phyloP scores from a whole-genome alignment of 2,888 invertebrate species.

The Prosapia bicincta region DNA sequence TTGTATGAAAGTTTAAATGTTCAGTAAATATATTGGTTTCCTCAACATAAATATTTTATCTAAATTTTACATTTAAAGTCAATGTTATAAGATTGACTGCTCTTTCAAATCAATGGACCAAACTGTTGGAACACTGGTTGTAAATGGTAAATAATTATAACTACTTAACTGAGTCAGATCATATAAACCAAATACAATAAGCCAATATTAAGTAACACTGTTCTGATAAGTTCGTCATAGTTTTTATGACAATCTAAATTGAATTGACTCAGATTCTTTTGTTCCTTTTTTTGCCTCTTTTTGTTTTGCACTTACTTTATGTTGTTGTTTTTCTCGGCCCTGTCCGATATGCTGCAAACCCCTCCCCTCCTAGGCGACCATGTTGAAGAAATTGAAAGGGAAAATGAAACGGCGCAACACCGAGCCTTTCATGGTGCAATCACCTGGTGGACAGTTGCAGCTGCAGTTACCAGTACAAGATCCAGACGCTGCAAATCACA shows the following conservation, averaged over 20 bases:
- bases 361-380: conserved; percentile 83
- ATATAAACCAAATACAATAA: background rate
- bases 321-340: conserved; percentile 38
- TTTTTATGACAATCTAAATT: background rate
- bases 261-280: conserved; percentile 17
- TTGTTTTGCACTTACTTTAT: conserved; percentile 28
- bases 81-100: too few species aligned
- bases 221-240: background rate
- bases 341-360: conserved; percentile 35
- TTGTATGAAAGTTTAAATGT: too few species aligned
- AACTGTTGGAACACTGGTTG: conserved; percentile 15
- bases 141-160: background rate
- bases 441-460: conserved; percentile 29
- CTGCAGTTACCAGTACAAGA: conserved; percentile 28
- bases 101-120: too few species aligned
- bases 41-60: too few species aligned
- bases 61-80: too few species aligned
- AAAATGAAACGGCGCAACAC: conserved; percentile 97
- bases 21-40: too few species aligned
- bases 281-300: conserved; percentile 31
- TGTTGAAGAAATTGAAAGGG: conserved; percentile 97
- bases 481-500: conserved; percentile 33
- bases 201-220: background rate
- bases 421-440: conserved; percentile 67
- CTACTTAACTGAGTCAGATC: conserved; percentile 7